A percentile compares a stretch with the other conserved stretches of the same genome.
These are phyloP conservation scores for Decapterus maruadsi DNA, from an alignment of 2,797 vertebrate species.

Conservation along the genomic window DNA sequence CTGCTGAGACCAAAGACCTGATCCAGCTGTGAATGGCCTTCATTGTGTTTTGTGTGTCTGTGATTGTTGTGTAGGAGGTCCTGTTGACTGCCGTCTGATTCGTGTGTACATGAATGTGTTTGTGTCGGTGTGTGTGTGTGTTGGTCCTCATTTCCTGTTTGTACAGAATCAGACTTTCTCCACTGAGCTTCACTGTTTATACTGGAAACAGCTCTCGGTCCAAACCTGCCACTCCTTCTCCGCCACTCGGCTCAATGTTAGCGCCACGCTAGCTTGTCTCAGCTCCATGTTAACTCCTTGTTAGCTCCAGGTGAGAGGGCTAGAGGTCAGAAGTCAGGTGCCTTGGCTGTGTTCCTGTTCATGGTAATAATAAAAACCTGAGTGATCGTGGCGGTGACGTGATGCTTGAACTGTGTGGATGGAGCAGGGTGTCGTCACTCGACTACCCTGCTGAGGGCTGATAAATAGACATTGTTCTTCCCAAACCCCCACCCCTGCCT, in stretches of 20 bases:
- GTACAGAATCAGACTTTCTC: slow-evolving; percentile 53
- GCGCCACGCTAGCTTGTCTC: neutral
- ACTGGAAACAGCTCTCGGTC: slow-evolving; percentile 55
- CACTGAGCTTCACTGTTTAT: slow-evolving; percentile 59
- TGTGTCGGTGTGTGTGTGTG: slow-evolving; percentile 8
- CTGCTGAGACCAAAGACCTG: slow-evolving; percentile 54
- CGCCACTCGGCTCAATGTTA: neutral
- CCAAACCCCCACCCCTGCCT: neutral
- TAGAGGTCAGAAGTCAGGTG: neutral
- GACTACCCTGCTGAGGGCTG: slow-evolving; percentile 28
- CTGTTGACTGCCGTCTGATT: slow-evolving; percentile 16
- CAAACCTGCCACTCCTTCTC: slow-evolving; percentile 38
- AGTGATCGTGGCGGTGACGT: slow-evolving; percentile 3
- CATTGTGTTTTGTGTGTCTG: slow-evolving; percentile 38
- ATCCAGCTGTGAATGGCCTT: slow-evolving; percentile 47
- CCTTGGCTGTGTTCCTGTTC: slow-evolving; percentile 47
- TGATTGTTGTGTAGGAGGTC: slow-evolving; percentile 40
- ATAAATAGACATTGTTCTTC: slow-evolving; percentile 35
- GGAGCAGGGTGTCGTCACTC: slow-evolving; percentile 25
- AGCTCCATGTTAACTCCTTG: neutral
- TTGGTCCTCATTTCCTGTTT: slow-evolving; percentile 64
- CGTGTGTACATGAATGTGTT: slow-evolving; percentile 4
- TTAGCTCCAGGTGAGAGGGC: neutral
- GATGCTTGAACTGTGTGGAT: slow-evolving; percentile 15
- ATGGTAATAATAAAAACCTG: slow-evolving; percentile 50